Percentiles rank a stretch among this genome's conserved stretches.
phyloP scores from a whole-genome alignment of 2,888 invertebrate genomes.

The Stenodema calcarata region DNA sequence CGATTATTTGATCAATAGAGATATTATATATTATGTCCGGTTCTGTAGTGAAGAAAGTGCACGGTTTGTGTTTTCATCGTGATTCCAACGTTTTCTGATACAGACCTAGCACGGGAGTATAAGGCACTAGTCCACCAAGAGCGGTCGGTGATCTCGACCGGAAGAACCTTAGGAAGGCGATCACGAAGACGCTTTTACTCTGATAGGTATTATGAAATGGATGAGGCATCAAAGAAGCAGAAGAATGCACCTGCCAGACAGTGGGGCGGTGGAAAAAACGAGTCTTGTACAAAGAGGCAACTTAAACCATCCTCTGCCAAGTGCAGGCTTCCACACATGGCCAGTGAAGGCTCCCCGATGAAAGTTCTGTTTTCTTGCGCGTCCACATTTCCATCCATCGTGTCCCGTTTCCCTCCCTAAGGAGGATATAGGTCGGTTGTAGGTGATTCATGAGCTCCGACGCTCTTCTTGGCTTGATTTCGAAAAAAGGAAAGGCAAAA shows the following conservation, averaged over 20 bases:
- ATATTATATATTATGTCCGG: no score
- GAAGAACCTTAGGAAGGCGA: neutral
- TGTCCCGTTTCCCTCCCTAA: constrained; percentile 10
- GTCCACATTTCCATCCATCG: constrained; percentile 5
- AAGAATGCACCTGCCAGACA: constrained; percentile 30
- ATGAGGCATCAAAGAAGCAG: neutral
- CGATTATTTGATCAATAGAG: no score
- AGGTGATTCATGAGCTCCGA: constrained; percentile 32
- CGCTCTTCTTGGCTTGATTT: neutral
- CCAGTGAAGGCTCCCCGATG: neutral
- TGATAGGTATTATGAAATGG: constrained; percentile 32
- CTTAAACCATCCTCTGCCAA: neutral
- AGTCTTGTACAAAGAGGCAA: neutral
- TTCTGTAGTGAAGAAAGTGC: no score
- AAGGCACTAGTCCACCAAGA: neutral
- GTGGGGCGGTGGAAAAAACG: neutral
- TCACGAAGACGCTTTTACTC: constrained; percentile 12
- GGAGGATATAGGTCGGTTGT: constrained; percentile 27
- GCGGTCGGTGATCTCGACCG: neutral
- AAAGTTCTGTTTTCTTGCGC: constrained; percentile 4
- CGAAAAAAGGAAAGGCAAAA: constrained; percentile 34
- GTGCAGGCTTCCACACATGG: constrained; percentile 21
- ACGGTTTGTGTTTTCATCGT: no score
- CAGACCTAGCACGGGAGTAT: no score
- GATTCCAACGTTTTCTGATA: no score